phyloP scores from a whole-genome alignment of 1,140 invertebrate genomes.

The Apis laboriosa region DNA sequence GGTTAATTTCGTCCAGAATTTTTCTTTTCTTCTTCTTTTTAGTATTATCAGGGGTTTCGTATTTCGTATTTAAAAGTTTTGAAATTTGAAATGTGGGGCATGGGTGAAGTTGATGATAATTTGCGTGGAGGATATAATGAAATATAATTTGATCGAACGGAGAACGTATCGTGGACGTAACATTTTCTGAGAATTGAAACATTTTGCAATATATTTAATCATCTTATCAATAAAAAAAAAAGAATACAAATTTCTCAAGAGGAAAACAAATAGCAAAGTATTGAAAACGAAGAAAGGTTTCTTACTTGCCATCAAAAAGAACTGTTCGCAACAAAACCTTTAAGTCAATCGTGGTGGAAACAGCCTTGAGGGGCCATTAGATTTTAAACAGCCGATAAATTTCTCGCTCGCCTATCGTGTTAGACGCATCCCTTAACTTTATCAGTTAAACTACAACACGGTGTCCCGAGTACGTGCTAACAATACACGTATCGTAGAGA shows the following conservation, averaged over 20 bases:
- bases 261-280: no score
- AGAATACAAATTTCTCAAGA: no score
- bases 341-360: not conserved
- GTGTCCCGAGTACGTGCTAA: not conserved
- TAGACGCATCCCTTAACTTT: not conserved
- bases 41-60: not conserved
- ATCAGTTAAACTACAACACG: not conserved
- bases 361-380: not conserved
- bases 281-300: no score
- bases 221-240: not conserved
- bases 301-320: no score
- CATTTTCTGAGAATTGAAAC: no score
- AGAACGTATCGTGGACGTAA: no score
- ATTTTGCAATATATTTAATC: not conserved
- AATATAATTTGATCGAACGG: no score
- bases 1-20: not conserved
- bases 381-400: not conserved
- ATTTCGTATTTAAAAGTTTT: no score
- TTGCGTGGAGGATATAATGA: no score
- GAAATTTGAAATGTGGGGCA: no score
- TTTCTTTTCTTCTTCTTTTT: not conserved
- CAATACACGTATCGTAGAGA: not conserved
- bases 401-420: not conserved
- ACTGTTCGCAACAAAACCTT: no score
- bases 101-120: no score